These are phyloP conservation scores for Loris lydekkerianus DNA, from an alignment of 2,797 vertebrate genomes.

Conservation along the genomic window DNA sequence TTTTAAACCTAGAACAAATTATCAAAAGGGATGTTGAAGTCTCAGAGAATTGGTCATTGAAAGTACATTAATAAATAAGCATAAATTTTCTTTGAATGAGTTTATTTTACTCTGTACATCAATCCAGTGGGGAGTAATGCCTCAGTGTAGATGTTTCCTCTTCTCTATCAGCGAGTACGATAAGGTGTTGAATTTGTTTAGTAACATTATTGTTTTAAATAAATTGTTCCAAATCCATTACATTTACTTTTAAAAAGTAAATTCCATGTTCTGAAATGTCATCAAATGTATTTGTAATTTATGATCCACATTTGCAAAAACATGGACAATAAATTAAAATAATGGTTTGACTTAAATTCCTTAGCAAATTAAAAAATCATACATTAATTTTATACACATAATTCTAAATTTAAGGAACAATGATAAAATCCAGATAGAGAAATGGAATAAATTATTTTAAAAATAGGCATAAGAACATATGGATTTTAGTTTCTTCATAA, in stretches of 20 bases:
- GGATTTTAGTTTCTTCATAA: constrained; percentile 4
- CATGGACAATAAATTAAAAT: constrained; percentile 34
- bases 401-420: constrained; percentile 16
- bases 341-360: constrained; percentile 24
- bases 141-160: not conserved
- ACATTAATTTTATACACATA: not conserved
- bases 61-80: not conserved
- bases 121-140: not conserved
- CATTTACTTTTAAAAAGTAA: not conserved
- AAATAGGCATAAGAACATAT: not conserved
- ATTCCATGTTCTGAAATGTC: not conserved
- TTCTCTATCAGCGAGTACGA: not conserved
- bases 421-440: constrained; percentile 13
- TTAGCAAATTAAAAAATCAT: not conserved
- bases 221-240: constrained; percentile 19
- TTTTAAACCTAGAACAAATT: not conserved
- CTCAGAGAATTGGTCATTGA: not conserved
- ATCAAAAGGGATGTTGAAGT: not conserved
- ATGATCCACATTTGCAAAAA: not conserved
- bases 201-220: constrained; percentile 26
- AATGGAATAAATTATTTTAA: not conserved
- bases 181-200: not conserved
- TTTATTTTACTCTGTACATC: not conserved
- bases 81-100: not conserved
- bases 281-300: not conserved